Percentiles rank a stretch among this genome's conserved stretches.
phyloP scores from a whole-genome alignment of 2,888 invertebrate genomes.

The Patella ulyssiponensis region DNA sequence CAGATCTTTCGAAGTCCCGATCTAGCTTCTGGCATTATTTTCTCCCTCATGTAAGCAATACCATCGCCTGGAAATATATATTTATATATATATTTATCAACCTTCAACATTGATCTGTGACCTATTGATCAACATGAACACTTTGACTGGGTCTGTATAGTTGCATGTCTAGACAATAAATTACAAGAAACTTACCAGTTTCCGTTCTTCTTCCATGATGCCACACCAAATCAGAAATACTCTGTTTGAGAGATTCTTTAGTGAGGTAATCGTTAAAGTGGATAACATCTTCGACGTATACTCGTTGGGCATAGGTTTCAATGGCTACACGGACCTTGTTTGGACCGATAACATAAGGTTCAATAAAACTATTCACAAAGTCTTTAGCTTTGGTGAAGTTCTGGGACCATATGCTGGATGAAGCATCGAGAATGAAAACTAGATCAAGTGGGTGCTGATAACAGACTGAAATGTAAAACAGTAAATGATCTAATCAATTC shows the following conservation, averaged over 20 bases:
- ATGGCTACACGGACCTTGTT: constrained; percentile 22
- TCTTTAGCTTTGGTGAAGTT: constrained; percentile 40
- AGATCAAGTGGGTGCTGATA: constrained; percentile 34
- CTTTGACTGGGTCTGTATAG: no score
- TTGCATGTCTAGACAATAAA: no score
- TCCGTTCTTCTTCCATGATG: background rate
- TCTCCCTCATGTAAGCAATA: background rate
- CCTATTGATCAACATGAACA: no score
- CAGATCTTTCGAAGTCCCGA: background rate
- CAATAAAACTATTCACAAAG: constrained; percentile 37
- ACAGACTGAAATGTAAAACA: constrained; percentile 15
- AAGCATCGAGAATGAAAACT: constrained; percentile 34
- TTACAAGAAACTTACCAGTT: background rate
- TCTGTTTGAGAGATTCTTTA: background rate
- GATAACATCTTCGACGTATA: background rate
- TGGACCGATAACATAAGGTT: constrained; percentile 33
- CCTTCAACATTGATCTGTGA: no score
- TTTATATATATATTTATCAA: no score
- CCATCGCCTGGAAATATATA: background rate
- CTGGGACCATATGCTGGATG: constrained; percentile 34
- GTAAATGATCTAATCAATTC: no score
- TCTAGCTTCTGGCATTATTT: background rate
- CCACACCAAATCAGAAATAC: background rate
- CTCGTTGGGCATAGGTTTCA: background rate
- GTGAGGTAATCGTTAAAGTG: background rate